Conservation (phyloP, 2,888 invertebrate genomes). For the Diabrotica balteata region DNA sequence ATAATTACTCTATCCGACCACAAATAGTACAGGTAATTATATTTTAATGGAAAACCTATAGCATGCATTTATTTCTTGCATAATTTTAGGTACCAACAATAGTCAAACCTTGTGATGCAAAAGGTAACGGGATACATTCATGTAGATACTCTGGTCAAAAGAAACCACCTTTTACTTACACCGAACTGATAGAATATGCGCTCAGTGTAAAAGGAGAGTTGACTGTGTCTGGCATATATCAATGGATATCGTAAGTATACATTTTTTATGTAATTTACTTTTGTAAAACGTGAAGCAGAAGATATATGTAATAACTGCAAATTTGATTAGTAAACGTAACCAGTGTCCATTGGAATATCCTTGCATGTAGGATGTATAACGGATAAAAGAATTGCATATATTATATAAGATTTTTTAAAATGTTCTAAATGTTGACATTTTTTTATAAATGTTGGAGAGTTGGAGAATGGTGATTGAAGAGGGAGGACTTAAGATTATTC, state of each 20-base stretch:
- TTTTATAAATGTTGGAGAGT: too few species aligned
- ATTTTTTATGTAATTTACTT: neutral
- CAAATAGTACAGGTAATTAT: slow-evolving; percentile 15
- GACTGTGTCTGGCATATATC: slow-evolving; percentile 90
- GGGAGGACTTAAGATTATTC: too few species aligned
- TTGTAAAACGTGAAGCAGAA: neutral
- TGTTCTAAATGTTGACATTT: too few species aligned
- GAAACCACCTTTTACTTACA: slow-evolving; percentile 90
- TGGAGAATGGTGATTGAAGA: too few species aligned
- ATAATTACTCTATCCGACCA: slow-evolving; percentile 6
- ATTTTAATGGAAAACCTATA: too few species aligned
- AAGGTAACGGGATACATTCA: slow-evolving; percentile 27
- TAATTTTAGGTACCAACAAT: slow-evolving; percentile 18
- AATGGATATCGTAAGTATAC: slow-evolving; percentile 89
- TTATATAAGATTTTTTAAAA: too few species aligned
- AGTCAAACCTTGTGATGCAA: slow-evolving; percentile 27
- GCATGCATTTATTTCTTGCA: neutral
- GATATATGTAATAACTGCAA: neutral
- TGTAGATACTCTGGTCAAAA: slow-evolving; percentile 64
- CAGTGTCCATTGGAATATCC: too few species aligned
- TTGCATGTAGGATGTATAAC: too few species aligned
- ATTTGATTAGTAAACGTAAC: too few species aligned
- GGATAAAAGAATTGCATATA: too few species aligned
- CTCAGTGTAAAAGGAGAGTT: slow-evolving; percentile 84
- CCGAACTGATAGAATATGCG: slow-evolving; percentile 88